Evolutionary conservation across 53 echinoderm and acorn worm genomes (phyloP), one percentile per base, ranked within the genome.

Genomic region (Antedon mediterranea): DNA sequence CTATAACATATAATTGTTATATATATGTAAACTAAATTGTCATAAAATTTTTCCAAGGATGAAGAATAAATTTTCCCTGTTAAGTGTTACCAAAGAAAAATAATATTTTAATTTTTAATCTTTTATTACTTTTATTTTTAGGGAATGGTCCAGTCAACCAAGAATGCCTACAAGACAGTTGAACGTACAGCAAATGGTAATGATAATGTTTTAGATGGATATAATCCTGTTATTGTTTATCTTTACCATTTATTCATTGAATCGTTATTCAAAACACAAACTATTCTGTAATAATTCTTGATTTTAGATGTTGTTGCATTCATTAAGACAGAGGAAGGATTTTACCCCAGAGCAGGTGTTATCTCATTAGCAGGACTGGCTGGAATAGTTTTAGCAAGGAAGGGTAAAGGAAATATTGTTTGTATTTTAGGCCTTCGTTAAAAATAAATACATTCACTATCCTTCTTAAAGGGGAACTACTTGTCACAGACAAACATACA

Each of bases 311-410:
- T 89, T 44, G 76, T 94, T 11, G 74, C 86, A 15, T 94, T 74
- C 78, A 89, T 90, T 78, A 90, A 91, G 73, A 94, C 94, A 77
- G 94, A 94, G 79, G 91, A 94, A 82, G 91, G 91, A 0, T 85
- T 94, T 71, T 91, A 80, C 76, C 91, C 90, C 13, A 76, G 91
- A 75, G 88, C 85, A 8, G 89, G 84, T 4, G 85, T 83, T 34
- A 91, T 93, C 72, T 74, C 89, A 29, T 29, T 94, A 31, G 91
- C 94, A 76, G 94, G 94, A 4, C 75, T 94, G 28, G 81, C 90
- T 72, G 91, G 91, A 27, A 76, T 91, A 3, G 91, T 94, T 23
- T 83, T 94, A 15, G 94, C 86, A 78, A 83, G 90, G 43, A 91
- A 79, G 94, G 91, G 90, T 93, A 80, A 71, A n/a, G n/a, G n/a